These are phyloP conservation scores for Eutolmus rufibarbis DNA, from an alignment of 2,888 invertebrate species.

Conservation along the genomic window DNA sequence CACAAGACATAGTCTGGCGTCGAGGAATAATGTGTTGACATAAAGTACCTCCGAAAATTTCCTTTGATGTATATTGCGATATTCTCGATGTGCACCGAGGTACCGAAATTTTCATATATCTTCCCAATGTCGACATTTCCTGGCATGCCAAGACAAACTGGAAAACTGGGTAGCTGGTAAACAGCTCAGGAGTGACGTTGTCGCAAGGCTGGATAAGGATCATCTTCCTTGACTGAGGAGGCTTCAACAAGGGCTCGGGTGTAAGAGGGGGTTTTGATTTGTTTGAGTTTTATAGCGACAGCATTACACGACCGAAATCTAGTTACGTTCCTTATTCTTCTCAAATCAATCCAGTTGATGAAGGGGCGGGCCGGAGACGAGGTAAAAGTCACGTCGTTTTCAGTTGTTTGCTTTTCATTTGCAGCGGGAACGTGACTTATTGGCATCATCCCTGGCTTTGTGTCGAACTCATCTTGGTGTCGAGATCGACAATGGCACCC, in stretches of 20 bases:
- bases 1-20: background rate
- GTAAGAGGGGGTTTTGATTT: background rate
- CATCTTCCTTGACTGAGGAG: background rate
- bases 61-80: background rate
- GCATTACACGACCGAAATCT: slow-evolving; percentile 2
- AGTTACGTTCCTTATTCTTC: slow-evolving; percentile 7
- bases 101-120: background rate
- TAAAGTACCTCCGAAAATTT: background rate
- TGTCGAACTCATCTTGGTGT: background rate
- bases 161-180: background rate
- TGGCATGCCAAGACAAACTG: background rate
- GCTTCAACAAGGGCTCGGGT: background rate
- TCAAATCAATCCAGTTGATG: background rate
- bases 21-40: background rate
- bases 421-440: background rate
- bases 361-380: background rate
- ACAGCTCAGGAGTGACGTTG: background rate
- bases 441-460: background rate
- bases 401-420: slow-evolving; percentile 7
- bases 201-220: background rate
- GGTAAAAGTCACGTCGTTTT: background rate
- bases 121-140: background rate
- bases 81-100: background rate
- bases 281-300: slow-evolving; percentile 11
- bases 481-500: background rate